Evolutionary conservation across 2,113 vertebrate species (phyloP).

Genomic region (Mungos mungo): DNA sequence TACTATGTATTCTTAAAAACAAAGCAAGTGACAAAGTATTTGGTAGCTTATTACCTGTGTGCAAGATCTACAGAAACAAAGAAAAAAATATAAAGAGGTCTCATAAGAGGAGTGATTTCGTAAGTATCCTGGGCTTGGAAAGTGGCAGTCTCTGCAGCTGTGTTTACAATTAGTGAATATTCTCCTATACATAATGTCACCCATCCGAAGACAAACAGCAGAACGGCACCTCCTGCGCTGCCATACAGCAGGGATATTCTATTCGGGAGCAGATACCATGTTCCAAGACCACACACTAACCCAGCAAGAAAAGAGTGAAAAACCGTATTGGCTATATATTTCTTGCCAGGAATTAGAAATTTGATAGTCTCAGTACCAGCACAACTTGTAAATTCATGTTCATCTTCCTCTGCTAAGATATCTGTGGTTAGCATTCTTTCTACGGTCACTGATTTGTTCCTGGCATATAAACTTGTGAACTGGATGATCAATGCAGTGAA

Average conservation of each 20-base stretch:
- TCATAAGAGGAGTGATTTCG: slow-evolving; percentile 94
- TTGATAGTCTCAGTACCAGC: slow-evolving; percentile 93
- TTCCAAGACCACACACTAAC: slow-evolving; percentile 93
- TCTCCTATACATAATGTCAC: slow-evolving; percentile 95
- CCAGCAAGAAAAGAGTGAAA: slow-evolving; percentile 94
- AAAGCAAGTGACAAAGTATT: slow-evolving; percentile 34
- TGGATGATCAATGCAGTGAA: slow-evolving; percentile 89
- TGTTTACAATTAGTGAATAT: slow-evolving; percentile 96
- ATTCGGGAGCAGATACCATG: slow-evolving; percentile 95
- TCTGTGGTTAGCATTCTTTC: slow-evolving; percentile 90
- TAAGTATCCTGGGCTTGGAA: slow-evolving; percentile 97
- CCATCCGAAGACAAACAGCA: slow-evolving; percentile 95
- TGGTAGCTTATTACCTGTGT: slow-evolving; percentile 88
- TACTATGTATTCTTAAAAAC: slow-evolving; percentile 27
- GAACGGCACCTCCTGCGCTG: slow-evolving; percentile 87
- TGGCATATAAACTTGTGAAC: slow-evolving; percentile 88
- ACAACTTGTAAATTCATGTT: slow-evolving; percentile 96
- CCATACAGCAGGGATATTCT: slow-evolving; percentile 90
- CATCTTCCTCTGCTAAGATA: slow-evolving; percentile 94
- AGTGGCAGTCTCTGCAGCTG: slow-evolving; percentile 95
- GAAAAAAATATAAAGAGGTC: slow-evolving; percentile 94
- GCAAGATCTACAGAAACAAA: slow-evolving; percentile 95
- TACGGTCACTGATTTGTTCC: slow-evolving; percentile 87
- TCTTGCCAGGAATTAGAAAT: slow-evolving; percentile 97
- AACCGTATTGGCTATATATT: slow-evolving; percentile 90